A percentile compares a stretch with the other conserved stretches of the same genome.
phyloP scores from a whole-genome alignment of 2,113 vertebrate species.

The Buteo buteo region DNA sequence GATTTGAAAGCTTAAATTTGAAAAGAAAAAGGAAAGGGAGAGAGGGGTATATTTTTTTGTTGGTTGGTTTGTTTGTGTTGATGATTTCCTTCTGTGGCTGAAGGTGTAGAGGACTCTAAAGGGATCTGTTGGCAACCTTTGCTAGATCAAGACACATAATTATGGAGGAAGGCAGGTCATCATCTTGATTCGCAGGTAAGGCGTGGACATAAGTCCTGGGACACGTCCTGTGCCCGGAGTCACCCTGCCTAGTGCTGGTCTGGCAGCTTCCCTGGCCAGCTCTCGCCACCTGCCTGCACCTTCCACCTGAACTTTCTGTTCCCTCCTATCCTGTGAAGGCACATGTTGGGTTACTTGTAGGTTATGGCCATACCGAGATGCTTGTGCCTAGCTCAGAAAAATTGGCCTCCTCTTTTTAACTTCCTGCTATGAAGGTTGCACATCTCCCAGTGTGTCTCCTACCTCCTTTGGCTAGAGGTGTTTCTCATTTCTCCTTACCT shows the following conservation, averaged over 20 bases:
- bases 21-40: background rate
- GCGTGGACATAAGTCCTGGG: background rate
- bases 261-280: background rate
- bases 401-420: background rate
- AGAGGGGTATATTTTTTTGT: background rate
- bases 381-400: background rate
- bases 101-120: background rate
- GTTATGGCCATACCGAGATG: background rate
- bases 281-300: background rate
- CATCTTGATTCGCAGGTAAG: background rate
- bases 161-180: background rate
- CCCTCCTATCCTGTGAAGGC: background rate
- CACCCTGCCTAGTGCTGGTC: fast-evolving
- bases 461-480: background rate
- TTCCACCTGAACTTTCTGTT: background rate
- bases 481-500: background rate
- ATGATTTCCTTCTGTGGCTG: background rate
- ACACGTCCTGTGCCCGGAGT: background rate
- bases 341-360: fast-evolving
- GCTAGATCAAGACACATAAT: background rate
- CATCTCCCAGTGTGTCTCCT: background rate
- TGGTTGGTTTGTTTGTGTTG: background rate
- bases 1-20: background rate
- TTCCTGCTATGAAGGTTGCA: background rate
- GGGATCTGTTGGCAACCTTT: background rate